Conservation (phyloP, 1,140 invertebrate species). For the Archegozetes longisetosus region DNA sequence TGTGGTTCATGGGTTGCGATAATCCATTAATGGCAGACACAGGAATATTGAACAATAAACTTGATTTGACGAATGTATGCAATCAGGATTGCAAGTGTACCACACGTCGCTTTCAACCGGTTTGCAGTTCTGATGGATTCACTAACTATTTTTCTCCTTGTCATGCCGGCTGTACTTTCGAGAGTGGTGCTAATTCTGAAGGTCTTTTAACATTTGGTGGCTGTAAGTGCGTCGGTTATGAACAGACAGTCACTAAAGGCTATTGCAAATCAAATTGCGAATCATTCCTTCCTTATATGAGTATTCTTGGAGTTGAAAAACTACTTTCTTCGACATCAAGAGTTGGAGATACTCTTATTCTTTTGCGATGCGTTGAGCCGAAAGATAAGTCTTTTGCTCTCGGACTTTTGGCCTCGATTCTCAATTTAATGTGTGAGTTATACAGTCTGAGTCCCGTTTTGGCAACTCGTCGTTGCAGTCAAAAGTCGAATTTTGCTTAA, state of each 20-base stretch:
- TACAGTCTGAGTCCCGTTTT: no score
- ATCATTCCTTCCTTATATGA: background rate
- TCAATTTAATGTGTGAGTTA: slow-evolving; percentile 18
- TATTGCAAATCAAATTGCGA: slow-evolving; percentile 6
- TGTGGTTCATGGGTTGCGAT: background rate
- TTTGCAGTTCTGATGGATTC: slow-evolving; percentile 50
- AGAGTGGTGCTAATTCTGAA: background rate
- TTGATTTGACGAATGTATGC: slow-evolving; percentile 21
- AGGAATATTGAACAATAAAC: background rate
- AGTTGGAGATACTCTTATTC: background rate
- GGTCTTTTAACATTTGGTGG: background rate
- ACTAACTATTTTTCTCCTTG: slow-evolving; percentile 69
- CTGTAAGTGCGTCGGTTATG: background rate
- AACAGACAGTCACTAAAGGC: background rate
- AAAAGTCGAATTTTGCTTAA: no score
- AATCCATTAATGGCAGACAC: background rate
- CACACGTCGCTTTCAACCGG: slow-evolving; percentile 34
- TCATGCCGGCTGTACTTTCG: slow-evolving; percentile 53
- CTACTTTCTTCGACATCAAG: background rate
- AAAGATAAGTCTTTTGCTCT: slow-evolving; percentile 22
- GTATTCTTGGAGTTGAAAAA: background rate
- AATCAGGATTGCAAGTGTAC: slow-evolving; percentile 24
- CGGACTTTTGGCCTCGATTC: slow-evolving; percentile 19
- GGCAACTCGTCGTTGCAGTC: no score
- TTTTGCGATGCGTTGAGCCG: slow-evolving; percentile 19